These are phyloP conservation scores for Tragelaphus strepsiceros DNA, from an alignment of 2,113 vertebrate species.

Conservation along the genomic window DNA sequence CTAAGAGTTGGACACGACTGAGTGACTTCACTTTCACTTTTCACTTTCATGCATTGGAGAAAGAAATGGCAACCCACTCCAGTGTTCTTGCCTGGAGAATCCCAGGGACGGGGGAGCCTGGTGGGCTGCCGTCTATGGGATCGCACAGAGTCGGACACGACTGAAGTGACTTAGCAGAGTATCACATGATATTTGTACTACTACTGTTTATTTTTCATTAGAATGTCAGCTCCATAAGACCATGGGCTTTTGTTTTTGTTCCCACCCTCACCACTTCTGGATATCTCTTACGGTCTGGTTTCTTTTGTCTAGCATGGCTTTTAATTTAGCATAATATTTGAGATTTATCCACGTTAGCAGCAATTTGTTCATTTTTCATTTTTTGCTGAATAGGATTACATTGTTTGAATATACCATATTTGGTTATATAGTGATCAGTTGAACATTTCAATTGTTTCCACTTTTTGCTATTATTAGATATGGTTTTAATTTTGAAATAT, in stretches of 20 bases:
- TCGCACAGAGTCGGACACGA: too few relatives aligned
- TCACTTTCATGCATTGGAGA: too few relatives aligned
- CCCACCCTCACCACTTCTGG: not conserved
- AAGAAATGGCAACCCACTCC: too few relatives aligned
- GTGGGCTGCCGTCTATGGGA: too few relatives aligned
- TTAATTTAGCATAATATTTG: not conserved
- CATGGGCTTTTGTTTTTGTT: not conserved
- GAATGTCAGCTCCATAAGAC: not conserved
- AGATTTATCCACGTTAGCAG: not conserved
- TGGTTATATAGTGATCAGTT: not conserved
- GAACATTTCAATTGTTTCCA: not conserved
- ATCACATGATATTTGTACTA: not conserved
- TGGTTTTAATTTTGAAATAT: slow-evolving; percentile 9
- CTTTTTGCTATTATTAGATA: not conserved
- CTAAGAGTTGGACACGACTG: too few relatives aligned
- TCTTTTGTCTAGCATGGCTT: not conserved
- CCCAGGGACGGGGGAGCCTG: too few relatives aligned
- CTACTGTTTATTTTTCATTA: not conserved
- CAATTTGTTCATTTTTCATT: not conserved
- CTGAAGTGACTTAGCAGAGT: too few relatives aligned
- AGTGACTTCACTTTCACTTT: too few relatives aligned
- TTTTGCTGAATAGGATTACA: not conserved
- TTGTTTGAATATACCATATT: not conserved
- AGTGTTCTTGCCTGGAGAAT: too few relatives aligned
- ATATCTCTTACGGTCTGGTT: not conserved